Base-by-base conservation (phyloP, 2,888 invertebrate genomes). In the Apodemia duryi region DNA sequence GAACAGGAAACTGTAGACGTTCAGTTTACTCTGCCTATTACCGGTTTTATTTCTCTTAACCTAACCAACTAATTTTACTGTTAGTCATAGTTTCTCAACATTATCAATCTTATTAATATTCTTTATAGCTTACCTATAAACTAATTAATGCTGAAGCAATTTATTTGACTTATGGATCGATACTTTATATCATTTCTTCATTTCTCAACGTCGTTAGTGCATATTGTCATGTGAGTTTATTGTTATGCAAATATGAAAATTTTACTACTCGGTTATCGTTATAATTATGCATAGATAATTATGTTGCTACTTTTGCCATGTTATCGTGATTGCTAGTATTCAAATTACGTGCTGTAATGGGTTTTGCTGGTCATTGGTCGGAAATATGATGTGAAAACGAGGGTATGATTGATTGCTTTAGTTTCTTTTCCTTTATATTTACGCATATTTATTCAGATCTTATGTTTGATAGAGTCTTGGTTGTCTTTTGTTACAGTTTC, bases 371-470 rank as follows among this genome's bases (percentile, higher is more conserved):
- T 62, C 43, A 62, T 43, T 62, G 29, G 62, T 21, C 62, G 62
- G 43, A 21, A 43, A 29, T 43, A 21, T 32, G 57, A 35, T 43
- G 21, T 2, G 57, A 60, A 60, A 60, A 60, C 35, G 35, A 60
- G 13, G 32, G 32, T 60, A 61, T 72, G 71, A 72, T 71, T 65
- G 68, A 72, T 69, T 66, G 64, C 66, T 63, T 51, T 51, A 65
- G 51, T 64, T 66, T 70, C 69, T 67, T 67, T 65, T 66, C 67
- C 54, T 63, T 65, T 63, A 66, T 52, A 32, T 32, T 32, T 32
- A 57, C 64, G 63, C 68, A 69, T 69, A 66, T 57, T 70, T 67
- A 69, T 70, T 68, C 46, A 52, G 60, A 51, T 66, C 66, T 67
- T 35, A 61, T 67, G 60, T 49, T 57, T 11, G 28, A 29, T 29